Evolutionary conservation across 64 coral and sea anemone species (phyloP).

Genomic region (Stylophora pistillata): DNA sequence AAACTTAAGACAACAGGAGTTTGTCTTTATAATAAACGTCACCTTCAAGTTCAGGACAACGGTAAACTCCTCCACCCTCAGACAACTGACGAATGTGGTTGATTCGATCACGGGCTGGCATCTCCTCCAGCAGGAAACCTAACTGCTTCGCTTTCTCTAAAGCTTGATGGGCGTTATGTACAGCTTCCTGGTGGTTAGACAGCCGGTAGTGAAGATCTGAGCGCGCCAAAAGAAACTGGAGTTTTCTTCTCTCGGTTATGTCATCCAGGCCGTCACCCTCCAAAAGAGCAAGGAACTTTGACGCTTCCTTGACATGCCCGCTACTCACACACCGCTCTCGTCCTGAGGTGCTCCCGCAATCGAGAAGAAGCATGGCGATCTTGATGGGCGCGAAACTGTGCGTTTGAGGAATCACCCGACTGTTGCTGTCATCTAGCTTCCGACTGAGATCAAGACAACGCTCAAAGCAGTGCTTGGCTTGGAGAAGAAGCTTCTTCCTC

Average conservation of each 20-base stretch:
- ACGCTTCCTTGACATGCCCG: slow-evolving; percentile 3
- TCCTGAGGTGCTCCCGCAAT: slow-evolving; percentile 39
- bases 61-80: neutral
- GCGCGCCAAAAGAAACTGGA: slow-evolving; percentile 22
- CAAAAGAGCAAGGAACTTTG: slow-evolving; percentile 1
- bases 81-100: neutral
- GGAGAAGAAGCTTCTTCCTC: neutral
- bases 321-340: slow-evolving; percentile 18
- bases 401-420: neutral
- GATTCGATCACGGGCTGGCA: neutral
- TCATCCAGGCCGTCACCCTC: neutral
- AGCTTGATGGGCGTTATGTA: neutral
- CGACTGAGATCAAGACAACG: neutral
- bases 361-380: slow-evolving; percentile 32
- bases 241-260: slow-evolving; percentile 6
- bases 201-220: slow-evolving; percentile 31
- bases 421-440: neutral
- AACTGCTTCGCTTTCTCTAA: neutral
- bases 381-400: slow-evolving; percentile 36
- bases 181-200: neutral
- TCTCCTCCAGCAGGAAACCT: slow-evolving; percentile 10
- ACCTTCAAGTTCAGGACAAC: neutral
- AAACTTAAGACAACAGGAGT: too few relatives aligned
- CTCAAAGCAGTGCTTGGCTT: neutral
- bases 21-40: neutral